These are phyloP conservation scores for Plutomurus gul DNA, from an alignment of 1,140 invertebrate species.

Conservation along the genomic window DNA sequence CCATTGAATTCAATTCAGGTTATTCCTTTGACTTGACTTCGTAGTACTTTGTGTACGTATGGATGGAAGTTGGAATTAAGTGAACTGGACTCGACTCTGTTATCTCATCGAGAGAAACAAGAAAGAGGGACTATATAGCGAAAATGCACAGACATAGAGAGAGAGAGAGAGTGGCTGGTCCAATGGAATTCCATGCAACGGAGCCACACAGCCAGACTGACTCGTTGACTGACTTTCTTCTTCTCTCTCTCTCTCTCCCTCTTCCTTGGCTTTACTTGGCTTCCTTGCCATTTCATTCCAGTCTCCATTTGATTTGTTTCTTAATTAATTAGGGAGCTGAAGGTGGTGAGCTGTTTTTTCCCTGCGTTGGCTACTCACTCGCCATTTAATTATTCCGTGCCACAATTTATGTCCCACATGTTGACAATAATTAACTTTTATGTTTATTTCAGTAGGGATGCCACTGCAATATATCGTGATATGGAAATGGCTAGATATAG, in stretches of 20 bases:
- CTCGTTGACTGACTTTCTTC: neutral
- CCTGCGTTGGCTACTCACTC: slow-evolving; percentile 2
- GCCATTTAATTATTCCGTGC: slow-evolving; percentile 23
- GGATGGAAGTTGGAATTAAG: too few relatives aligned
- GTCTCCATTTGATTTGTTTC: slow-evolving; percentile 21
- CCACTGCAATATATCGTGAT: too few relatives aligned
- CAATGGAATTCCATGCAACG: neutral
- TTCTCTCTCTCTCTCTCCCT: neutral
- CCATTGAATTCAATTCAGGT: neutral
- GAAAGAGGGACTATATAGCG: too few relatives aligned
- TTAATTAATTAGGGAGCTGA: slow-evolving; percentile 27
- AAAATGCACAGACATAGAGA: neutral
- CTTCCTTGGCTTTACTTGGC: neutral
- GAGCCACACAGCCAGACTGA: too few relatives aligned
- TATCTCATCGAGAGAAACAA: neutral
- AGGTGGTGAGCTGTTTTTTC: slow-evolving; percentile 21
- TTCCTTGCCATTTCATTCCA: neutral
- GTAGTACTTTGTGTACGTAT: too few relatives aligned
- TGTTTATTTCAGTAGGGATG: slow-evolving; percentile 18
- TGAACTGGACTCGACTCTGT: neutral
- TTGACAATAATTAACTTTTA: slow-evolving; percentile 30
- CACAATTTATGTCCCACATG: slow-evolving; percentile 26
- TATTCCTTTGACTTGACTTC: neutral
- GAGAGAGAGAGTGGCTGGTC: neutral
- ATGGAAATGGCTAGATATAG: too few relatives aligned